Conservation (phyloP, 2,797 vertebrate genomes). For the Enteromius viviparus region DNA sequence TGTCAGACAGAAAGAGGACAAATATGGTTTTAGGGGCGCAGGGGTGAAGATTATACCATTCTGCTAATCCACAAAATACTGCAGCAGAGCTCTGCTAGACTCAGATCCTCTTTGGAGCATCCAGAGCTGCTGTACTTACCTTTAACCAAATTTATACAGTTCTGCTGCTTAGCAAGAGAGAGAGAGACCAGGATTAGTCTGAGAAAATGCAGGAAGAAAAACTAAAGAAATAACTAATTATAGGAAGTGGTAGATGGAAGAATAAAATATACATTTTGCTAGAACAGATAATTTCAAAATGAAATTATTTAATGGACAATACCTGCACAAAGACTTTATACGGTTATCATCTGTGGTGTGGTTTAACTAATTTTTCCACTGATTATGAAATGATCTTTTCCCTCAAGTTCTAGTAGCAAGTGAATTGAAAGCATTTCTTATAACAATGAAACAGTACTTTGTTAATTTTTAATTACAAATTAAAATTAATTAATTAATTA, state of each 20-base stretch:
- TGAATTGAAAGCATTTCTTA: background rate
- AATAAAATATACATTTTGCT: background rate
- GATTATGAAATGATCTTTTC: background rate
- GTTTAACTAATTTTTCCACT: background rate
- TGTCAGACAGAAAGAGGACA: background rate
- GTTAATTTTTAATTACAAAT: too few species aligned
- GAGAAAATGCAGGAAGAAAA: background rate
- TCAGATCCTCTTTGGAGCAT: conserved; percentile 27
- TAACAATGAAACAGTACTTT: background rate
- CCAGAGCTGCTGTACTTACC: background rate
- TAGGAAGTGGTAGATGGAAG: background rate
- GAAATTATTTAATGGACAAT: background rate
- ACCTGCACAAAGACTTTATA: background rate
- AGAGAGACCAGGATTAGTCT: background rate
- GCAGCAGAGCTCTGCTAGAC: conserved; percentile 11
- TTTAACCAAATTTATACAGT: background rate
- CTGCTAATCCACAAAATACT: conserved; percentile 35
- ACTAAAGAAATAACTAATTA: background rate
- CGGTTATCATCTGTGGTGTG: background rate
- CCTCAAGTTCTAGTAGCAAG: background rate
- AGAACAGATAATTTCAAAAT: background rate
- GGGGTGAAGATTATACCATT: conserved; percentile 29
- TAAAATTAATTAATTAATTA: background rate
- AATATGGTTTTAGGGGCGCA: background rate
- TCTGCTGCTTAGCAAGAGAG: background rate